A percentile compares a stretch with the other conserved stretches of the same genome.
Conservation (phyloP, 1,140 invertebrate species). For the Leptopilina clavipes region DNA sequence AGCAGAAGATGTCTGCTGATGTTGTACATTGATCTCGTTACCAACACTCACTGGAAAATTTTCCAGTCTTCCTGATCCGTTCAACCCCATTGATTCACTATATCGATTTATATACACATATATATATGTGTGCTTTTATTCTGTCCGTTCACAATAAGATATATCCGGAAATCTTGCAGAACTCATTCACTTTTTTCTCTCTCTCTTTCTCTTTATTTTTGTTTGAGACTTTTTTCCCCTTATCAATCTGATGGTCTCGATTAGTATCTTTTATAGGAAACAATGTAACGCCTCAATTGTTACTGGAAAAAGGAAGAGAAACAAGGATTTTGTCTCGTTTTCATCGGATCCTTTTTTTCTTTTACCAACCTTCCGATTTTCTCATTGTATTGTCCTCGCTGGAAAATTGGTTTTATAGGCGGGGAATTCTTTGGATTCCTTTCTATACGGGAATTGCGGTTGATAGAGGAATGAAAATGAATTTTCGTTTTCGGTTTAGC, state of each 20-base stretch:
- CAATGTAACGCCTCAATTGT: conserved; percentile 18
- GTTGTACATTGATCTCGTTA: conserved; percentile 67
- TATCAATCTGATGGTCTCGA: conserved; percentile 13
- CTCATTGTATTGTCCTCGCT: neutral
- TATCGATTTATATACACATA: neutral
- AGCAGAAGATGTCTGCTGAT: conserved; percentile 55
- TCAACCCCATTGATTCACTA: neutral
- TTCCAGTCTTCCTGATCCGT: conserved; percentile 41
- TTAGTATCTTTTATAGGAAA: conserved; percentile 9
- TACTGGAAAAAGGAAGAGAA: conserved; percentile 27
- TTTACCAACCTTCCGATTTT: neutral
- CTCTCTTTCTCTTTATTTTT: neutral
- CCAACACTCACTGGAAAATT: conserved; percentile 55
- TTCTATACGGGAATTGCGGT: conserved; percentile 3
- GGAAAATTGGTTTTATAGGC: conserved; percentile 19
- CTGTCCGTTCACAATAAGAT: neutral
- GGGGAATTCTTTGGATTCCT: conserved; percentile 16
- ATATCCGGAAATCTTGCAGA: neutral
- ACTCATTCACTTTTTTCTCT: neutral
- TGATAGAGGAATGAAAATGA: conserved; percentile 18
- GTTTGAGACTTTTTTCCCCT: neutral
- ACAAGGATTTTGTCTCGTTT: conserved; percentile 43
- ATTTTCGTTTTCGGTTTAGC: conserved; percentile 26
- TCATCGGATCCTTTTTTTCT: conserved; percentile 28
- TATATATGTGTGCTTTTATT: neutral